Percentiles rank a stretch among this genome's conserved stretches.
Conservation (phyloP, 2,888 invertebrate species). For the Netelia virgata region DNA sequence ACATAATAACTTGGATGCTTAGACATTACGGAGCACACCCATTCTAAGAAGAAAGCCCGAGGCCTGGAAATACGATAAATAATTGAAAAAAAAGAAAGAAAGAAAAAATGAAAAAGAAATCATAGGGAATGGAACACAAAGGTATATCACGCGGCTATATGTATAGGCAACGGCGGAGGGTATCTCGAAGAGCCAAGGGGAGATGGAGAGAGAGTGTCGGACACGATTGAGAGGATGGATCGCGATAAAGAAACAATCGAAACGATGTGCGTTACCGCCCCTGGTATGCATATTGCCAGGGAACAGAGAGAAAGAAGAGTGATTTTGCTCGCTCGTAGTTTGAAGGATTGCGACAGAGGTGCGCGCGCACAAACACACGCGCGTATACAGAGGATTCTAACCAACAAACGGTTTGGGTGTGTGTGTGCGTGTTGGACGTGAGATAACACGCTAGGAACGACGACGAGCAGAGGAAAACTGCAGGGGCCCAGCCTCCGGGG, state of each 20-base stretch:
- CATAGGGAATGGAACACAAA: slow-evolving; percentile 1
- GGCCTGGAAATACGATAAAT: slow-evolving; percentile 50
- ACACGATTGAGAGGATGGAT: slow-evolving; percentile 74
- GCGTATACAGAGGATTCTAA: neutral
- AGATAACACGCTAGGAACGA: slow-evolving; percentile 42
- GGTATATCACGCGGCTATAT: no score
- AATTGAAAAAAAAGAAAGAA: slow-evolving; percentile 1
- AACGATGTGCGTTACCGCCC: slow-evolving; percentile 72
- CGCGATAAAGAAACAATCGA: slow-evolving; percentile 84
- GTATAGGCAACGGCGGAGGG: no score
- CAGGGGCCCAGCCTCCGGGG: slow-evolving; percentile 44
- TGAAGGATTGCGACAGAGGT: neutral
- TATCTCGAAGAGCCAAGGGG: neutral
- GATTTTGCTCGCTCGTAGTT: slow-evolving; percentile 24
- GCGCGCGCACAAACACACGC: neutral
- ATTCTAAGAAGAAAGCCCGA: slow-evolving; percentile 59
- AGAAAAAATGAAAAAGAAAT: slow-evolving; percentile 23
- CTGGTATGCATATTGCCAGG: slow-evolving; percentile 31
- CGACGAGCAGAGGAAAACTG: slow-evolving; percentile 35
- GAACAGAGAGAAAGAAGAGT: slow-evolving; percentile 1
- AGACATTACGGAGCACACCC: slow-evolving; percentile 61
- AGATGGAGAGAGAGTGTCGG: slow-evolving; percentile 33
- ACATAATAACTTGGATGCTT: neutral
- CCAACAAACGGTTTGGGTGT: neutral
- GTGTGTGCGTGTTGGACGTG: slow-evolving; percentile 18